Base-by-base conservation (phyloP, 2,797 vertebrate genomes). In the Furcifer pardalis region DNA sequence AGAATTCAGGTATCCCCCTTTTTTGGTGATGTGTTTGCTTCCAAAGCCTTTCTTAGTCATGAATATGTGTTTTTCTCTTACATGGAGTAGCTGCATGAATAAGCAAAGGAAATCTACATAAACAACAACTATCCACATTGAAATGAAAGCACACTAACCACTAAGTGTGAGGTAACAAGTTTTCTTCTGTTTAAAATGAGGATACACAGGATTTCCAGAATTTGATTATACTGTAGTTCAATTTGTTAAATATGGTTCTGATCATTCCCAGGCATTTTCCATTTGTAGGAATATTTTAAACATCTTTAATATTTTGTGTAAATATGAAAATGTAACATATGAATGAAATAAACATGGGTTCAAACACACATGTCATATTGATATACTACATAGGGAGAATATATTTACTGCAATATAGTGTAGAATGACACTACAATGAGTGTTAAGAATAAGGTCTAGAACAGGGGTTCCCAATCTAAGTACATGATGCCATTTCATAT, bases 1-100 rank as follows among this genome's bases (percentile, higher is more conserved):
- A 44, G 46, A 80, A 79, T 90, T 74, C 84, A 92, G 85, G n/a
- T n/a, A n/a, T n/a, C 23, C 37, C 7, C 81, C 17, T 2, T 17
- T 71, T 66, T 56, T 56, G 52, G 37, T 40, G 35, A 13, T 13
- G 32, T 86, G 77, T 30, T 88, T 84, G 49, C 56, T 75, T 68
- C 63, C 75, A 56, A 59, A 66, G 17, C n/a, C 84, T 27, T 40
- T 5, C 68, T 37, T 30, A 6, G 37, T 44, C n/a, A 2, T 79
- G 19, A 72, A 79, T 84, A 15, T 27, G 23, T 35, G 59, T 1
- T 1, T 49, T 89, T 81, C 15, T 77, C 2, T 0, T 7, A 19
- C 15, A 1, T 59, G 0, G 30, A 32, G 12, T 15, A 49, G 0
- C 49, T 35, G 12, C 9, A n/a, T 17, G 42, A 27, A 0, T 0